Base-by-base conservation (phyloP, 2,888 invertebrate species). In the Agrotis exclamationis region DNA sequence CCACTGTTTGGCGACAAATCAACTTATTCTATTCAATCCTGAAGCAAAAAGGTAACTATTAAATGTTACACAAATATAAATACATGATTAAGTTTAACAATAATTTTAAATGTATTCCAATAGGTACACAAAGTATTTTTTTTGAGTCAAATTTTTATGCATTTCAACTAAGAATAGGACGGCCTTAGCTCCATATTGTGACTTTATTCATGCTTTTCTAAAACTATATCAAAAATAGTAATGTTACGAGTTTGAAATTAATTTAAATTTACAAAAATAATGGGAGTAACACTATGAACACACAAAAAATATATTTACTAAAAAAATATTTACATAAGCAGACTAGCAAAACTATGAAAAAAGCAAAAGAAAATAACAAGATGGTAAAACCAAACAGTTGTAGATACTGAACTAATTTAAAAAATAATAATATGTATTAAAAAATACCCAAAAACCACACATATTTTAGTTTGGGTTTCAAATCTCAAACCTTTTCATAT, bases 1-100 rank as follows among this genome's bases (percentile, higher is more conserved):
- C 63, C 68, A 70, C 69, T 68, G 68, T 75, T 22, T 57, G 83
- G 70, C 75, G 68, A 58, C 57, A 66, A 63, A 80, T 70, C 51
- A 70, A 80, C 53, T 70, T 80, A 82, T 76, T 33, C 59, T 82
- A 83, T 82, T 80, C 80, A 83, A 74, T 69, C 74, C 80, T 77
- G 80, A 83, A 82, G 83, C 82, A n/a, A 80, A 80, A 83, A 79
- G 73, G 62, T 76, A 20, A 60, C 67, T 72, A 65, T 79, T 79
- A 78, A 79, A 76, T 65, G 24, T 76, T 68, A 76, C 64, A 76
- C 64, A 63, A 47, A 65, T 45, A 44, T 60, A 39, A 58, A 33
- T 18, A 63, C 50, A 67, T 28, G 11, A 14, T 44, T 18, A 58
- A 18, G 20, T 51, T 71, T 18, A 47, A 50, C 18, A 56, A 50